Base-by-base conservation (phyloP, 2,113 vertebrate genomes). In the Melanostigma gelatinosum region DNA sequence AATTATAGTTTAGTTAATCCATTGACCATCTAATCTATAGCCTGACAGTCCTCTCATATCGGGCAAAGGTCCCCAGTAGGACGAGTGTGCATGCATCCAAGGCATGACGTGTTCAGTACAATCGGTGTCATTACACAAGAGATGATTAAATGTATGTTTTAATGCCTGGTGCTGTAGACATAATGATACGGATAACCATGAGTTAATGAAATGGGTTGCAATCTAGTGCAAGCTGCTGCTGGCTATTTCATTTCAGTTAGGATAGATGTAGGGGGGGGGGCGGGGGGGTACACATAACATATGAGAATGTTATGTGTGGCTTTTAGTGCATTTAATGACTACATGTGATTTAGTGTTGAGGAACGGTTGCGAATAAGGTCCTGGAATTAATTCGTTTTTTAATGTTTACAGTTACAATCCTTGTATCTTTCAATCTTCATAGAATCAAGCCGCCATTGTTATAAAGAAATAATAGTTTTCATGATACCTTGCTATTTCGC, bases 171-270 rank as follows among this genome's bases (percentile, higher is more conserved):
- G 46, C 65, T 80, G 46, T 61, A 62, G 36, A 58, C 63, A 62
- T 70, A 68, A 64, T 62, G 65, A 75, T 75, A 63, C 64, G 66
- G 29, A 58, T 73, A 40, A 78, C 38, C 81, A 84, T 86, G 86
- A 88, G 79, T 44, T 84, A 75, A 90, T 90, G 82, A 80, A 85
- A 82, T 48, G 57, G 52, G 67, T 40, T 70, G 18, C 29, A 32
- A 65, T 79, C 62, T 50, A 58, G n/a, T 52, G 29, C 63, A 70
- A 72, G 79, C 77, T 81, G 79, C 77, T 81, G 77, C 74, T 46
- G 67, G 54, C 12, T 24, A 69, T 70, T 58, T 34, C 72, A 64
- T 68, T 74, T 55, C 61, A 42, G 32, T 70, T 62, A 52, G 27
- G 15, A 68, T 38, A 48, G 48, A 70, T 48, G 42, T 8, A 65